Base-by-base conservation (phyloP, 2,888 invertebrate genomes). In the Parnassius glacialis region DNA sequence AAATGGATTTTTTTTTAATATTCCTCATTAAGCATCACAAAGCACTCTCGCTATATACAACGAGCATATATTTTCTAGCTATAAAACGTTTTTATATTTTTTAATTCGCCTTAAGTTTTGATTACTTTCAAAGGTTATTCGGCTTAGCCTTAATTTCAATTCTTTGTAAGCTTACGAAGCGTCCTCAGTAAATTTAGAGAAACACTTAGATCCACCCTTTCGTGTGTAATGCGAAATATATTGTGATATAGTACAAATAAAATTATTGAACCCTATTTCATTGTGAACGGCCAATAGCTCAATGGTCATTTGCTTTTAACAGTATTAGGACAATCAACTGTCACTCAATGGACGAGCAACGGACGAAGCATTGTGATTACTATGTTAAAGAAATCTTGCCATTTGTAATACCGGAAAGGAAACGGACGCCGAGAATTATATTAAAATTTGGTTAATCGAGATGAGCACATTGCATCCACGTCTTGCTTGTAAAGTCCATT, bases 171-270 rank as follows among this genome's bases (percentile, higher is more conserved):
- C 45, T 54, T 59, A 50, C 1, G 68, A 70, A 68, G 61, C 62
- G 64, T 67, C 60, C 61, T 62, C 64, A 64, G 65, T 65, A 66
- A 64, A 64, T 64, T 57, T 65, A 56, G 10, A 20, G 45, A 56
- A 48, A 25, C 43, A 57, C 41, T 61, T 50, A 52, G 62, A 65
- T 70, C 65, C 69, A 73, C 70, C 70, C 69, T 64, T 67, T 70
- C 68, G 65, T 67, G 65, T 67, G 61, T 67, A 63, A 67, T 66
- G 65, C 75, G 72, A 76, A 74, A 79, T 73, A 74, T 78, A 79
- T 85, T 85, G 82, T 84, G 83, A 88, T 87, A 90, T 87, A 90
- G 90, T 90, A 90, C 90, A 90, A 90, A 90, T 86, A 77, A 79
- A 83, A 79, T 80, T 77, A 79, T 78, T 78, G 43, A 55, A 56